Conservation (phyloP, 2,888 invertebrate species). For the Campopleginae sp. region DNA sequence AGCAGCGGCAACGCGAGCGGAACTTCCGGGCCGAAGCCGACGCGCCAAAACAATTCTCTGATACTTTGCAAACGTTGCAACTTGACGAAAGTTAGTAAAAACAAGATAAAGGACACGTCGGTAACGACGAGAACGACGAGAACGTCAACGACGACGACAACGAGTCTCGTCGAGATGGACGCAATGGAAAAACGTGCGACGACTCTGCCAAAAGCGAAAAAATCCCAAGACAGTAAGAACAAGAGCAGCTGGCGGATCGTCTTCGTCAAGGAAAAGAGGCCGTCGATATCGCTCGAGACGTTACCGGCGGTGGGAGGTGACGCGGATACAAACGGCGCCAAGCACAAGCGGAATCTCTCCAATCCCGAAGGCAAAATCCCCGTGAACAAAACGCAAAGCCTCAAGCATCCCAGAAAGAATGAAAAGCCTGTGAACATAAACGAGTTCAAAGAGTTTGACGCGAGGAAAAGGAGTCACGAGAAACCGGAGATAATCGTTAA, state of each 20-base stretch:
- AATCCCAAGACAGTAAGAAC: constrained; percentile 80
- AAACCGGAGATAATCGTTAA: constrained; percentile 80
- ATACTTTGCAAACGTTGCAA: constrained; percentile 80
- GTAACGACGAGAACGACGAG: constrained; percentile 47
- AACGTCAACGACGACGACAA: constrained; percentile 33
- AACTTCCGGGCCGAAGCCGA: constrained; percentile 33
- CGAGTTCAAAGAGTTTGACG: constrained; percentile 78
- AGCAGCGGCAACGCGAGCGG: constrained; percentile 57
- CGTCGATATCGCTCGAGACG: constrained; percentile 81
- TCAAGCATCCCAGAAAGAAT: constrained; percentile 63
- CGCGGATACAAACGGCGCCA: constrained; percentile 67
- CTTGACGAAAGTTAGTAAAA: constrained; percentile 73
- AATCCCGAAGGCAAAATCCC: constrained; percentile 79
- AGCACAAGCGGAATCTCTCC: constrained; percentile 79
- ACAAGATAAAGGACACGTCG: constrained; percentile 66
- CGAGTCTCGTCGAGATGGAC: constrained; percentile 70
- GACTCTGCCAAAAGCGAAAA: constrained; percentile 81
- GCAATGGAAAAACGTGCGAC: constrained; percentile 80
- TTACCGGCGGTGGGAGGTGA: constrained; percentile 72
- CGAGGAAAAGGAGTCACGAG: constrained; percentile 67
- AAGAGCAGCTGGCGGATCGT: constrained; percentile 82
- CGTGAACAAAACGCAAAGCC: constrained; percentile 47
- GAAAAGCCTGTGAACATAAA: constrained; percentile 70
- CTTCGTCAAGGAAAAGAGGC: constrained; percentile 81
- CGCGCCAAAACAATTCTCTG: constrained; percentile 70